These are phyloP conservation scores for Notodonta ziczac DNA, from an alignment of 2,888 invertebrate genomes.

Conservation along the genomic window DNA sequence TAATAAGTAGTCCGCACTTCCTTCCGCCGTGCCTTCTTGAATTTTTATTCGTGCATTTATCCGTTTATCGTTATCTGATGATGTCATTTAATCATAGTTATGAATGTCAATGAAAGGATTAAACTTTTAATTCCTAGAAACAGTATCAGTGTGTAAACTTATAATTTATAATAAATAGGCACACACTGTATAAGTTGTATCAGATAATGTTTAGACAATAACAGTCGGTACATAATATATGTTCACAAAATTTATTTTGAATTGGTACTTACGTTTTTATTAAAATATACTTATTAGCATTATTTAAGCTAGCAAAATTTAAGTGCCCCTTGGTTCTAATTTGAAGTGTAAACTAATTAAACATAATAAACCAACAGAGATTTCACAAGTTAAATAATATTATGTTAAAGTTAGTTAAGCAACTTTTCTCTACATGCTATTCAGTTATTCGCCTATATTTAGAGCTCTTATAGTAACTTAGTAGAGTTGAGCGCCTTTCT, in stretches of 20 bases:
- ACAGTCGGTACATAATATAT: no score
- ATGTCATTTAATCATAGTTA: conserved; percentile 34
- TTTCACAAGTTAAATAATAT: neutral
- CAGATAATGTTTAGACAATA: no score
- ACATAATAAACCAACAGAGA: neutral
- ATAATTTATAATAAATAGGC: neutral
- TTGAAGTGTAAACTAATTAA: no score
- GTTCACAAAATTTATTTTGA: no score
- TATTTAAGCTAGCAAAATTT: no score
- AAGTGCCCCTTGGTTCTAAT: no score
- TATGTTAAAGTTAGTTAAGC: neutral
- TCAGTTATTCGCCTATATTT: no score
- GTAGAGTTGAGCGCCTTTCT: no score
- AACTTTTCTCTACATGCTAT: no score
- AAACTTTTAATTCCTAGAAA: neutral
- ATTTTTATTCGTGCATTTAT: conserved; percentile 35
- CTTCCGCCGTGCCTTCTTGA: conserved; percentile 31
- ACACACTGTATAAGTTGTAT: neutral
- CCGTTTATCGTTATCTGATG: conserved; percentile 23
- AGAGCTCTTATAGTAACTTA: no score
- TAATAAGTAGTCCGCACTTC: conserved; percentile 38
- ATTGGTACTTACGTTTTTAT: no score
- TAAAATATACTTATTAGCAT: no score
- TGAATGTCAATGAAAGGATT: conserved; percentile 34
- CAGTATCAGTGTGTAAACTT: neutral